Evolutionary conservation across 2,797 vertebrate species (phyloP).

Genomic region (Acanthis flammea): DNA sequence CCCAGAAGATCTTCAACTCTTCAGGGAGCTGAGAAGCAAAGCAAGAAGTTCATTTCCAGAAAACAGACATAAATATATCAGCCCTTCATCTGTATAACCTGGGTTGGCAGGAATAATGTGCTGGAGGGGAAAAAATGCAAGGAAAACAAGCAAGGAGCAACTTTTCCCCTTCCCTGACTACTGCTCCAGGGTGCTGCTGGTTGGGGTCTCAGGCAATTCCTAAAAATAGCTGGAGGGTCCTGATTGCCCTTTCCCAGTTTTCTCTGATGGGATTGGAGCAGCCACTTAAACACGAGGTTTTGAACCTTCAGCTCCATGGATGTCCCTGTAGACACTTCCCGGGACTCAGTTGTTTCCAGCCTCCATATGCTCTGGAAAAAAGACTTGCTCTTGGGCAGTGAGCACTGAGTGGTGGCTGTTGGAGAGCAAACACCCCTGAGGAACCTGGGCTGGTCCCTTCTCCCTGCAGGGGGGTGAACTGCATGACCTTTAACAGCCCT

Average conservation of each 20-base stretch:
- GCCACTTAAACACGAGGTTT: not conserved
- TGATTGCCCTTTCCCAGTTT: not conserved
- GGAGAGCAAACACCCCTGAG: not conserved
- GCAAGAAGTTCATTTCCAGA: not conserved
- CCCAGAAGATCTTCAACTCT: not conserved
- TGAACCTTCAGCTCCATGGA: not conserved
- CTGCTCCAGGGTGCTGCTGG: not conserved
- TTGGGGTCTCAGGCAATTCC: not conserved
- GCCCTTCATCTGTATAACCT: not conserved
- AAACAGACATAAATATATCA: not conserved
- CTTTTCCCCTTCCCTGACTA: not conserved
- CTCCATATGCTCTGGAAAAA: not conserved
- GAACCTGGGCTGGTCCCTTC: not conserved
- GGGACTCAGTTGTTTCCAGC: not conserved
- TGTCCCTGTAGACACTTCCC: not conserved
- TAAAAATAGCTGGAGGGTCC: not conserved
- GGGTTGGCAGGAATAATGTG: not conserved
- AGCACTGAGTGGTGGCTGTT: fast-evolving
- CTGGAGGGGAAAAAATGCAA: not conserved
- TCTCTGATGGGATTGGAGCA: not conserved
- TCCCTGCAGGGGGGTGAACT: not conserved
- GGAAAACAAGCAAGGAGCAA: not conserved
- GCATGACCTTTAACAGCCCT: not conserved
- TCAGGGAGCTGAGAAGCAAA: not conserved
- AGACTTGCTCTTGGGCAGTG: not conserved